Conservation (phyloP, 2,113 vertebrate genomes). For the Nothobranchius furzeri region DNA sequence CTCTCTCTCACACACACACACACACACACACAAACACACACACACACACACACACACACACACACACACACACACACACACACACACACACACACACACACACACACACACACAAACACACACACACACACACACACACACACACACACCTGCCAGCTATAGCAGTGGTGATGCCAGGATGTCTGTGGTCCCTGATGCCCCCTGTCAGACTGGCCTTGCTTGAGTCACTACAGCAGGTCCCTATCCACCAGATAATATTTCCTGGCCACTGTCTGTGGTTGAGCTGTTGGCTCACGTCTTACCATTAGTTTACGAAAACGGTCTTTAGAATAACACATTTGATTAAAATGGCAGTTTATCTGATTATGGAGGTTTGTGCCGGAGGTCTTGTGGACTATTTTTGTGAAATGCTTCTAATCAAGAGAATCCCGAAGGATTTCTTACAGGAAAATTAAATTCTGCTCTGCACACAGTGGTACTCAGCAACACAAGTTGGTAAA, state of each 20-base stretch:
- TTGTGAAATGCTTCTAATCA: too few species aligned
- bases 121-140: conserved; percentile 31
- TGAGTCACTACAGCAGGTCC: conserved; percentile 1
- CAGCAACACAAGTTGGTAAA: too few species aligned
- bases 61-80: conserved; percentile 27
- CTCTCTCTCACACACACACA: too few species aligned
- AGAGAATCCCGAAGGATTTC: too few species aligned
- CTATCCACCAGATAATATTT: conserved; percentile 54
- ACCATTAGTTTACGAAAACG: conserved; percentile 25
- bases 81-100: conserved; percentile 30
- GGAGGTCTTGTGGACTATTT: too few species aligned
- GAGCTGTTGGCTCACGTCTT: conserved; percentile 29
- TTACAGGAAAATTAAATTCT: too few species aligned
- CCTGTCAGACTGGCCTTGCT: conserved; percentile 50
- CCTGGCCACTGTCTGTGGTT: conserved; percentile 35
- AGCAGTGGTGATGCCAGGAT: conserved; percentile 51
- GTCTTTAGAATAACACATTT: conserved; percentile 10
- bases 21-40: too few species aligned
- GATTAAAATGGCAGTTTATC: too few species aligned
- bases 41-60: conserved; percentile 7
- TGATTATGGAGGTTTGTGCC: too few species aligned
- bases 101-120: conserved; percentile 28
- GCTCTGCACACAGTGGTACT: too few species aligned
- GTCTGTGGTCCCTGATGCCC: conserved; percentile 43
- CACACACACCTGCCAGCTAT: conserved; percentile 34